These are phyloP conservation scores for Alligator sinensis DNA, from an alignment of 2,113 vertebrate species.

Conservation along the genomic window DNA sequence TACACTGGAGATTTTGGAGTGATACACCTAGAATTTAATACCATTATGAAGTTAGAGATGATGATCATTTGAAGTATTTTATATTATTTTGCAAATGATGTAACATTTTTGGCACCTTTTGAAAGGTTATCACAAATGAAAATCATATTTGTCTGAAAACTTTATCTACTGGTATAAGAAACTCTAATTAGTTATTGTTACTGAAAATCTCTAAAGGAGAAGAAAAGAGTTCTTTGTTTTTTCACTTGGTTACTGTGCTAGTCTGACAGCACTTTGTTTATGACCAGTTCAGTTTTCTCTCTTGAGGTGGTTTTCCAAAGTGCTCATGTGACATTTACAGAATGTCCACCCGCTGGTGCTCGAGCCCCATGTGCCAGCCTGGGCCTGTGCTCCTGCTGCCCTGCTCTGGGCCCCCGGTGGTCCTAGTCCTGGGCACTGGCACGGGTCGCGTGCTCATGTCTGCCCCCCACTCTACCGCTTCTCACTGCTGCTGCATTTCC, in stretches of 20 bases:
- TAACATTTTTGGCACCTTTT: background rate
- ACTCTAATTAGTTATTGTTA: background rate
- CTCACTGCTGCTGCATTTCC: too few relatives aligned
- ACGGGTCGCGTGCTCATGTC: too few relatives aligned
- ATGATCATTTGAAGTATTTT: background rate
- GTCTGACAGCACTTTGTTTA: background rate
- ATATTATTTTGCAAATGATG: background rate
- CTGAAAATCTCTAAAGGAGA: background rate
- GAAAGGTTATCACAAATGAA: background rate
- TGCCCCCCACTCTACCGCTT: too few relatives aligned
- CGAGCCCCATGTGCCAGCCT: too few relatives aligned
- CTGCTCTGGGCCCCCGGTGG: too few relatives aligned
- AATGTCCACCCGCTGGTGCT: background rate
- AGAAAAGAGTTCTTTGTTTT: background rate
- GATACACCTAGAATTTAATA: background rate
- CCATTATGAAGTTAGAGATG: background rate
- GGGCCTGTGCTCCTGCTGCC: too few relatives aligned
- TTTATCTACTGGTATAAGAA: background rate
- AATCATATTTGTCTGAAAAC: background rate
- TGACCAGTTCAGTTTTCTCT: background rate
- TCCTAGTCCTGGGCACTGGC: too few relatives aligned
- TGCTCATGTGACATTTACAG: background rate
- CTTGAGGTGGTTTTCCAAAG: background rate
- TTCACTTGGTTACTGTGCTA: background rate
- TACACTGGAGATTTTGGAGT: background rate